Evolutionary conservation across 2,113 vertebrate species (phyloP).

Genomic region (Pteropus alecto): DNA sequence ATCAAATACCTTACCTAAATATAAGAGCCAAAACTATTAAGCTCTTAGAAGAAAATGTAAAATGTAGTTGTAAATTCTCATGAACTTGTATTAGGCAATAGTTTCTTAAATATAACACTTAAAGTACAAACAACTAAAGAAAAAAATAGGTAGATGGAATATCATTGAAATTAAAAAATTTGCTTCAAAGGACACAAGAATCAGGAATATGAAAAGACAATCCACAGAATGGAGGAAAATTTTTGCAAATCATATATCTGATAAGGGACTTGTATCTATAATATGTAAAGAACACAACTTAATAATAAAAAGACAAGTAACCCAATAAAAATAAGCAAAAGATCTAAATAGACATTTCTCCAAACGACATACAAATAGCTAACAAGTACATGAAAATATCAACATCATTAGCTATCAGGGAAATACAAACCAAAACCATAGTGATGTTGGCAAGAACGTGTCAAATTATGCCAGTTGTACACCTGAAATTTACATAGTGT

Average conservation of each 20-base stretch:
- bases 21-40: not conserved
- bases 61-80: not conserved
- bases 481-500: not conserved
- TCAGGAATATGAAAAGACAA: not conserved
- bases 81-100: not conserved
- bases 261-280: not conserved
- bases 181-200: not conserved
- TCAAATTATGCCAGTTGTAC: not conserved
- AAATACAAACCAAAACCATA: not conserved
- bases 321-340: not conserved
- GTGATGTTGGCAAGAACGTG: not conserved
- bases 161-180: not conserved
- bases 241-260: not conserved
- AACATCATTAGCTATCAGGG: not conserved
- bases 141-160: not conserved
- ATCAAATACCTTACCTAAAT: not conserved
- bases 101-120: not conserved
- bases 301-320: not conserved
- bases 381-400: not conserved
- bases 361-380: not conserved
- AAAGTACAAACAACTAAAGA: not conserved
- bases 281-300: constrained; percentile 14
- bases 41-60: not conserved
- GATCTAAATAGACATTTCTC: not conserved
- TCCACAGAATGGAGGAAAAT: not conserved